These are phyloP conservation scores for Gulo gulo DNA, from an alignment of 2,113 vertebrate species.

Conservation along the genomic window DNA sequence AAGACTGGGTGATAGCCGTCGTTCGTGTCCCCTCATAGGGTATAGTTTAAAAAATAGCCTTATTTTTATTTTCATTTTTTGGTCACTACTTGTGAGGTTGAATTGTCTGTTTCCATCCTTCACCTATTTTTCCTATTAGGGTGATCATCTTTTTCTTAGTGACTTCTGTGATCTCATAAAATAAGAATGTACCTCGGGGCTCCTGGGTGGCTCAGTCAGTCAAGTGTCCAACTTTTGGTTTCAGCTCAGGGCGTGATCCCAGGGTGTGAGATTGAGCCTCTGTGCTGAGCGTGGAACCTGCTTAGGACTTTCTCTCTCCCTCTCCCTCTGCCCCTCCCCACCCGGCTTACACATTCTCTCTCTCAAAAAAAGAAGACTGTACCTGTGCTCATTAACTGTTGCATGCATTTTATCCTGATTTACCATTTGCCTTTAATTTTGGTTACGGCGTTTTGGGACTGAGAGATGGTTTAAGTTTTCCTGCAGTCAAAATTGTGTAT, in stretches of 20 bases:
- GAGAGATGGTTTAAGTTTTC: neutral
- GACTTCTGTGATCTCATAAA: neutral
- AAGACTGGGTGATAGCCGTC: neutral
- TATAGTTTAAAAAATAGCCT: neutral
- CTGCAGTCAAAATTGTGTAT: neutral
- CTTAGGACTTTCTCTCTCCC: neutral
- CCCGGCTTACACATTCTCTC: neutral
- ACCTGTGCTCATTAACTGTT: neutral
- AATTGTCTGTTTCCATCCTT: neutral
- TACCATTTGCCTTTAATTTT: slow-evolving; percentile 9
- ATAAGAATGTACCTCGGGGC: neutral
- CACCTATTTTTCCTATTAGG: neutral
- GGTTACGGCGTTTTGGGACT: neutral
- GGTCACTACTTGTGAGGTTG: neutral
- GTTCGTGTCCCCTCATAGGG: neutral
- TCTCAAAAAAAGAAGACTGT: neutral
- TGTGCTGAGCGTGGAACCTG: neutral
- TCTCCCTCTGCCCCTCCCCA: neutral
- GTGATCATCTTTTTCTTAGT: neutral
- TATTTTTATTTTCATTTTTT: neutral
- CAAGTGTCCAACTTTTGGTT: neutral
- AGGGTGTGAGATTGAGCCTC: neutral
- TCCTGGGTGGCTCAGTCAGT: neutral
- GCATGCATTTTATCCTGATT: neutral
- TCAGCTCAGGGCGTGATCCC: neutral